A percentile compares a stretch with the other conserved stretches of the same genome.
Evolutionary conservation across 1,140 invertebrate genomes (phyloP).

Genomic region (Aphelenchoides fujianensis): DNA sequence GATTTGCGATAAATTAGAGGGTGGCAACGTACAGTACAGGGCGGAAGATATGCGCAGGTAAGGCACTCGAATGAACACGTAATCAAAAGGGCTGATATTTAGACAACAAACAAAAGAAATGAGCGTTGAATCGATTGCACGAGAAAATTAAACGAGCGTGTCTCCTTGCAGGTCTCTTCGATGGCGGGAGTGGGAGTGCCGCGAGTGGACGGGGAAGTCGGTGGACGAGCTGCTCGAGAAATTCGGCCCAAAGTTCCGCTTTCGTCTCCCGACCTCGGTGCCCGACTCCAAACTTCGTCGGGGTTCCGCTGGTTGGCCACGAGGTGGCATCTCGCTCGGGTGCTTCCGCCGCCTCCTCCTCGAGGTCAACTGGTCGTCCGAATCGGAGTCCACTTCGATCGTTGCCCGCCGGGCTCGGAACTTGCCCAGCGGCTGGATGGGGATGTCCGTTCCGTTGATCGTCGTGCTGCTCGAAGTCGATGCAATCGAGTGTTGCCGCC

Average conservation of each 20-base stretch:
- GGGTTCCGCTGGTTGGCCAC: background rate
- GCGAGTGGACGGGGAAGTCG: background rate
- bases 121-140: background rate
- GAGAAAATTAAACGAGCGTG: background rate
- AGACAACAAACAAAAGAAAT: too few relatives aligned
- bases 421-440: conserved; percentile 6
- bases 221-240: background rate
- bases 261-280: background rate
- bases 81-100: too few relatives aligned
- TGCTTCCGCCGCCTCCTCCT: background rate
- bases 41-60: background rate
- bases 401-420: conserved; percentile 2
- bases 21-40: too few relatives aligned
- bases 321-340: background rate
- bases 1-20: background rate
- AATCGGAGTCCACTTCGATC: conserved; percentile 3
- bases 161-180: background rate
- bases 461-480: conserved; percentile 13
- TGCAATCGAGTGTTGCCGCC: background rate
- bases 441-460: background rate
- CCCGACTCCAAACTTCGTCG: background rate
- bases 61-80: background rate
- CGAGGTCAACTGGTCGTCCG: background rate
- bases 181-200: background rate
- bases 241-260: background rate